These are phyloP conservation scores for Leptogaster cylindrica DNA, from an alignment of 2,888 invertebrate species.

Conservation along the genomic window DNA sequence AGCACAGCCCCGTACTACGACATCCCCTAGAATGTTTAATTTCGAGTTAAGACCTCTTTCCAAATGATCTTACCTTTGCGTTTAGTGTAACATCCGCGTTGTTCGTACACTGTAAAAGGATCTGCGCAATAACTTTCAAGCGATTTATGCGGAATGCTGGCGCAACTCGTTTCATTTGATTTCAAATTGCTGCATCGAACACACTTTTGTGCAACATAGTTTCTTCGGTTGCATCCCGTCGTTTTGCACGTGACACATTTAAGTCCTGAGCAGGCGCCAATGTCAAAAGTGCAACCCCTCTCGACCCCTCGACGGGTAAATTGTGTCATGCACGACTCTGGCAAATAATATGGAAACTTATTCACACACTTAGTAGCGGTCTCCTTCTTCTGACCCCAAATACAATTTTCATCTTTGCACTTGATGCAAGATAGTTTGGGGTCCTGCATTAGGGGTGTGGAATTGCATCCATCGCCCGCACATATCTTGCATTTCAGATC, in stretches of 20 bases:
- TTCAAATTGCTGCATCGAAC: constrained; percentile 47
- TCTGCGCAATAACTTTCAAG: constrained; percentile 42
- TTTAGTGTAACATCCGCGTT: constrained; percentile 48
- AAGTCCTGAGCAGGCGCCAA: constrained; percentile 46
- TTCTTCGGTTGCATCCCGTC: constrained; percentile 47
- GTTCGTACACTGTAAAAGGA: constrained; percentile 42
- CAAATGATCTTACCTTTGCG: constrained; percentile 45
- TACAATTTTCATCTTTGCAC: constrained; percentile 46
- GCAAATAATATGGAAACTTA: constrained; percentile 46
- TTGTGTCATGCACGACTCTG: constrained; percentile 48
- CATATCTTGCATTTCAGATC: constrained; percentile 14
- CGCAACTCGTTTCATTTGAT: constrained; percentile 42
- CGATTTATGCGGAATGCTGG: constrained; percentile 35
- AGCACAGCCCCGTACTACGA: constrained; percentile 15
- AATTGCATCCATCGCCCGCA: constrained; percentile 47
- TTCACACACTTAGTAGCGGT: constrained; percentile 41
- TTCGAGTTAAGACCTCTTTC: neutral
- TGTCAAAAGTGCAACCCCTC: constrained; percentile 49
- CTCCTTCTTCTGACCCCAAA: constrained; percentile 45
- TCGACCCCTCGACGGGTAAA: constrained; percentile 40
- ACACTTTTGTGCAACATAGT: constrained; percentile 46
- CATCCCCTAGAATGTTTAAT: neutral
- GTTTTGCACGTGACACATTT: constrained; percentile 42
- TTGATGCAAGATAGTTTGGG: constrained; percentile 48
- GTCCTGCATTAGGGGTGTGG: constrained; percentile 38